Evolutionary conservation across 2,113 vertebrate genomes (phyloP).

Genomic region (Melanotaenia duboulayi): DNA sequence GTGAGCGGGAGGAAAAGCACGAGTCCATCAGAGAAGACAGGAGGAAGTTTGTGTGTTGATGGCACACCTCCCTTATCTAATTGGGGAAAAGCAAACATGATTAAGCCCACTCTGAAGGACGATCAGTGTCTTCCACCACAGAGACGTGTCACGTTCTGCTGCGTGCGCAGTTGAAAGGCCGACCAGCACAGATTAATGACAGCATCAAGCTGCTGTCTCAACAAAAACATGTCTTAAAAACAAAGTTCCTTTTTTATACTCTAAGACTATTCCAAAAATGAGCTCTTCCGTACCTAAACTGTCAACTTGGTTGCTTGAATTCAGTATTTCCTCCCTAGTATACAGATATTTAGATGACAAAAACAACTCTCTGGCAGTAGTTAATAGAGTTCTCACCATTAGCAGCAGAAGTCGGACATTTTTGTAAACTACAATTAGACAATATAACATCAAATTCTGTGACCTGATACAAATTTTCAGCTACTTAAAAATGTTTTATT

Average conservation of each 20-base stretch:
- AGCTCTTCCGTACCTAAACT: background rate
- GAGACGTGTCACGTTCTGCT: conserved; percentile 55
- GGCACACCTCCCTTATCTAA: conserved; percentile 74
- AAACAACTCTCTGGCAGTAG: background rate
- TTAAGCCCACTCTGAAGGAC: conserved; percentile 73
- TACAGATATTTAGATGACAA: background rate
- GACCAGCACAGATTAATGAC: conserved; percentile 19
- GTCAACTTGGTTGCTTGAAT: background rate
- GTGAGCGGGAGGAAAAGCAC: conserved; percentile 70
- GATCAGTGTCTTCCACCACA: conserved; percentile 58
- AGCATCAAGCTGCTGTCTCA: conserved; percentile 27
- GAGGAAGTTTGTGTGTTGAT: conserved; percentile 70
- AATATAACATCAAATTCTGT: background rate
- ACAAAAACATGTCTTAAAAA: conserved; percentile 4
- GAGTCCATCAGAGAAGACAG: conserved; percentile 47
- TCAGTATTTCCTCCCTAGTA: background rate
- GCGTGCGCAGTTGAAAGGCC: conserved; percentile 36
- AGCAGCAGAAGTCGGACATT: background rate
- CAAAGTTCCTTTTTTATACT: background rate
- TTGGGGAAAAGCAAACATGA: conserved; percentile 78
- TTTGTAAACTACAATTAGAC: background rate
- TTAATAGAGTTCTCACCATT: background rate
- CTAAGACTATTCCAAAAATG: background rate
- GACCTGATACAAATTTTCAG: background rate
- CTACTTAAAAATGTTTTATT: background rate